These are phyloP conservation scores for Mactromeris polynyma DNA, from an alignment of 2,888 invertebrate genomes.

Conservation along the genomic window DNA sequence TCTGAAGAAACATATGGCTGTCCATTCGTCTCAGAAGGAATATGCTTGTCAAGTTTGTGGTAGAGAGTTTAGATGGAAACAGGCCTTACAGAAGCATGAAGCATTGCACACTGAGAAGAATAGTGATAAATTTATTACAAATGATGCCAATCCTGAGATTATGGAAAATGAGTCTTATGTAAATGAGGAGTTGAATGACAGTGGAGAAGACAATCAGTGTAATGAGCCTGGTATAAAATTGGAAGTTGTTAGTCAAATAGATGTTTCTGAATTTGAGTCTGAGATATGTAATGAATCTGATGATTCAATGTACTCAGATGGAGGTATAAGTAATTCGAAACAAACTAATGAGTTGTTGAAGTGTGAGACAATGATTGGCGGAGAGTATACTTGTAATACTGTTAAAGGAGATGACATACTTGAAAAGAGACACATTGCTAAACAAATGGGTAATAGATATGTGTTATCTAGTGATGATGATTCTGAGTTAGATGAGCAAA, in stretches of 20 bases:
- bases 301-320: background rate
- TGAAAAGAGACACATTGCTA: background rate
- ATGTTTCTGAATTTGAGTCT: background rate
- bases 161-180: background rate
- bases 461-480: background rate
- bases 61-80: slow-evolving; percentile 54
- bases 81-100: slow-evolving; percentile 50
- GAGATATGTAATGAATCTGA: background rate
- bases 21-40: slow-evolving; percentile 47
- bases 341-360: background rate
- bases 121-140: background rate
- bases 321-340: background rate
- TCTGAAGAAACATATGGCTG: slow-evolving; percentile 53
- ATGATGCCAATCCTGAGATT: background rate
- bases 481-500: background rate
- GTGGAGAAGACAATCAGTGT: background rate
- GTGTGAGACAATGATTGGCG: background rate
- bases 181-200: background rate
- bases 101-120: slow-evolving; percentile 18
- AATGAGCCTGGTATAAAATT: background rate
- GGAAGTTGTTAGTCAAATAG: background rate
- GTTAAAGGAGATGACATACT: background rate
- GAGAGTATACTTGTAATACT: background rate
- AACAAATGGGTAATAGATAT: background rate
- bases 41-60: slow-evolving; percentile 38